Evolutionary conservation across 2,797 vertebrate genomes (phyloP).

Genomic region (Miichthys miiuy): DNA sequence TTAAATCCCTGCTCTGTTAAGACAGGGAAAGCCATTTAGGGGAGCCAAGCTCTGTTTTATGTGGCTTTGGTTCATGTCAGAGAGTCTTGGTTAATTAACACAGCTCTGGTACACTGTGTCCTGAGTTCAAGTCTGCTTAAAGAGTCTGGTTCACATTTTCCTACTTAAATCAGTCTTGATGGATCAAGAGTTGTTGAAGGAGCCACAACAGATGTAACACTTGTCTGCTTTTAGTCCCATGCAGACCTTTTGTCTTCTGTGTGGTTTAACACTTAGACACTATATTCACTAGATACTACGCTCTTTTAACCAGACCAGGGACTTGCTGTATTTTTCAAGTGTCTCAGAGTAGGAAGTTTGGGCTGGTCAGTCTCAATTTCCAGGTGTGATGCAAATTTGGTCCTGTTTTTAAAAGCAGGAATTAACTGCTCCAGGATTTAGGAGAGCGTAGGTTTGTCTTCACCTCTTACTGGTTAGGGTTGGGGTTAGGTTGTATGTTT

Average conservation of each 20-base stretch:
- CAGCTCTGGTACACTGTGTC: constrained; percentile 24
- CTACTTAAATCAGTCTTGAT: constrained; percentile 16
- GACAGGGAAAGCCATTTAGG: constrained; percentile 38
- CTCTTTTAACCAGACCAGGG: background rate
- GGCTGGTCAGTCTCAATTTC: background rate
- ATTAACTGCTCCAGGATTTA: background rate
- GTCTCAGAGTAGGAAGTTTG: background rate
- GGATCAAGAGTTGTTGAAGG: constrained; percentile 10
- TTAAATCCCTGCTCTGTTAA: constrained; percentile 50
- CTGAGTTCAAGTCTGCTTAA: background rate
- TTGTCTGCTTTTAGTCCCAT: constrained; percentile 2
- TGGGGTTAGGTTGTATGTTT: background rate
- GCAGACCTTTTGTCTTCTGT: background rate
- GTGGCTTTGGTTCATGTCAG: constrained; percentile 58
- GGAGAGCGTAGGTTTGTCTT: background rate
- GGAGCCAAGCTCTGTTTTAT: constrained; percentile 42
- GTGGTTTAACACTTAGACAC: background rate
- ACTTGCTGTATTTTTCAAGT: background rate
- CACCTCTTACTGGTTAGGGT: background rate
- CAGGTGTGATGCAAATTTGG: background rate
- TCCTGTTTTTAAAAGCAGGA: background rate
- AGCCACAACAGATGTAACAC: constrained; percentile 28
- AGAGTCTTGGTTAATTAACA: constrained; percentile 61
- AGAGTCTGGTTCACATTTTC: constrained; percentile 42
- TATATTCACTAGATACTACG: background rate